A percentile compares a stretch with the other conserved stretches of the same genome.
Evolutionary conservation across 1,140 invertebrate species (phyloP).

Genomic region (Rhyzopertha dominica): DNA sequence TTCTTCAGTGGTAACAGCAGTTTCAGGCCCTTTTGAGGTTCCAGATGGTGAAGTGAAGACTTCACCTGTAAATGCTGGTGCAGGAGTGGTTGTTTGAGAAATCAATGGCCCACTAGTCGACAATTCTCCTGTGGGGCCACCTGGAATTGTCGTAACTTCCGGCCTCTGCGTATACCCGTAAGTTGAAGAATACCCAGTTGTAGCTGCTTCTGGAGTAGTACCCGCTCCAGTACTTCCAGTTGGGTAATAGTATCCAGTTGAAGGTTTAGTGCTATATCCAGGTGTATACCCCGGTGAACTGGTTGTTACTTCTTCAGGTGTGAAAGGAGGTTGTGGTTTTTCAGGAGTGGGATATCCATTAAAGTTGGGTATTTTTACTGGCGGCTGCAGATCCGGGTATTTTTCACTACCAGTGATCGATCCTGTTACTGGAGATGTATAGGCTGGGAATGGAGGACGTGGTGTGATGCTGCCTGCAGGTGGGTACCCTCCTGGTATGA

Average conservation of each 20-base stretch:
- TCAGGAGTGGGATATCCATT: slow-evolving; percentile 22
- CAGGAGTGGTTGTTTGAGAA: too few species aligned
- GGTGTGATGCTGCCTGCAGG: slow-evolving; percentile 44
- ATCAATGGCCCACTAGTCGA: slow-evolving; percentile 8
- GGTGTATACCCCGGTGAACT: slow-evolving; percentile 9
- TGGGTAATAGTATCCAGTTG: slow-evolving; percentile 9
- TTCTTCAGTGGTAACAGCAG: slow-evolving; percentile 10
- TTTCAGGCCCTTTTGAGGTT: slow-evolving; percentile 9
- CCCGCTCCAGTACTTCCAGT: slow-evolving; percentile 1
- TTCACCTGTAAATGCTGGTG: neutral
- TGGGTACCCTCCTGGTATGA: slow-evolving; percentile 43
- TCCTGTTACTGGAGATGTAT: slow-evolving; percentile 34
- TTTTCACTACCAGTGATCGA: slow-evolving; percentile 2
- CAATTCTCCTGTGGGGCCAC: neutral
- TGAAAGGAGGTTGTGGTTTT: slow-evolving; percentile 12
- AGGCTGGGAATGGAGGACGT: slow-evolving; percentile 45
- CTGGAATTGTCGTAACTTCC: neutral
- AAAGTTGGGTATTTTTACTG: neutral
- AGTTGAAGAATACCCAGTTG: slow-evolving; percentile 4
- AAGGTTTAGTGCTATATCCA: slow-evolving; percentile 19
- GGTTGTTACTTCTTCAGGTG: neutral
- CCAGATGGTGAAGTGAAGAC: slow-evolving; percentile 17
- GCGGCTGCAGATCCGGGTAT: slow-evolving; percentile 11
- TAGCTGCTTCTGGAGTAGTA: slow-evolving; percentile 4
- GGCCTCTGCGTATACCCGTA: slow-evolving; percentile 5